These are phyloP conservation scores for Telmatochromis sp. DNA, from an alignment of 2,113 vertebrate genomes.

Conservation along the genomic window DNA sequence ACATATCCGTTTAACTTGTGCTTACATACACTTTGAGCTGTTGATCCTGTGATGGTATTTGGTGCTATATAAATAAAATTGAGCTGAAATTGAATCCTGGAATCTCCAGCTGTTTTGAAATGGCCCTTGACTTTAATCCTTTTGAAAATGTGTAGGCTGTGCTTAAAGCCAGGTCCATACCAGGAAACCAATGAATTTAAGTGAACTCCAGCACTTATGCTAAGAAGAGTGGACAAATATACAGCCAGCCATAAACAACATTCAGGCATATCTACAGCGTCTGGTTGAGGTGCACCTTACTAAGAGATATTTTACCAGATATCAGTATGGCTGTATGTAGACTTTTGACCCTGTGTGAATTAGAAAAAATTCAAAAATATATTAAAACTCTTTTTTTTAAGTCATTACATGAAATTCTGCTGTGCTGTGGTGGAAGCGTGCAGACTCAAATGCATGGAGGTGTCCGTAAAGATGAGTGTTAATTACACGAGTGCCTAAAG, in stretches of 20 bases:
- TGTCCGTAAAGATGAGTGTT: neutral
- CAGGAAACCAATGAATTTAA: neutral
- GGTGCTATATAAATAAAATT: neutral
- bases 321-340: neutral
- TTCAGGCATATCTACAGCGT: neutral
- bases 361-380: neutral
- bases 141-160: neutral
- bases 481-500: neutral
- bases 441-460: neutral
- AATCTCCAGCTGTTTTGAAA: neutral
- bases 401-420: neutral
- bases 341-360: neutral
- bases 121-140: neutral
- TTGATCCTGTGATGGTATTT: neutral
- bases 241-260: neutral
- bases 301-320: neutral
- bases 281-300: neutral
- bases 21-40: neutral
- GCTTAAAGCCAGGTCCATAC: neutral
- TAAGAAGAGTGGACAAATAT: neutral
- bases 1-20: neutral
- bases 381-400: neutral
- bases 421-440: neutral
- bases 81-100: neutral
- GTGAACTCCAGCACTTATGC: neutral